Conservation (phyloP, 2,888 invertebrate species). For the Drosophila austrosaltans region DNA sequence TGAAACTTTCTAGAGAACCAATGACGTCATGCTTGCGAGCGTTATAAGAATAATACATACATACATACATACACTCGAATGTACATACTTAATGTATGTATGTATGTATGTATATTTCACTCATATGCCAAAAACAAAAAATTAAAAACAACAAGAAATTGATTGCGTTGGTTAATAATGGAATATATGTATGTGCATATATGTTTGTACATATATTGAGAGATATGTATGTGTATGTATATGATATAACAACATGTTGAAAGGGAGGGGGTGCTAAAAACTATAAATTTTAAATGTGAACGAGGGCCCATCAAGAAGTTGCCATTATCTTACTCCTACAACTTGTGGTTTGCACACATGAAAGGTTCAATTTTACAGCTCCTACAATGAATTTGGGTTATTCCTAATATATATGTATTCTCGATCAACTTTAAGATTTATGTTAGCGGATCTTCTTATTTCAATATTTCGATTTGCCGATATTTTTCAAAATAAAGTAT, state of each 20-base stretch:
- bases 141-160: constrained; percentile 12
- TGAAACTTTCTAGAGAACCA: constrained; percentile 15
- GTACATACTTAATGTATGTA: too few relatives aligned
- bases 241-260: background rate
- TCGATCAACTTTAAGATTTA: too few relatives aligned
- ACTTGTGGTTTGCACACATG: background rate
- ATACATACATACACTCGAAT: background rate
- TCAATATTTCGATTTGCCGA: too few relatives aligned
- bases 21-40: constrained; percentile 22
- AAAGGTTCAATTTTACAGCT: too few relatives aligned
- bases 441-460: too few relatives aligned
- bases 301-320: background rate
- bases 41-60: constrained; percentile 10
- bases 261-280: background rate
- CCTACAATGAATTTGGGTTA: background rate
- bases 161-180: constrained; percentile 15
- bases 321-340: background rate
- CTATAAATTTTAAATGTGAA: constrained; percentile 5
- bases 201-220: background rate
- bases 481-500: too few relatives aligned
- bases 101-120: background rate
- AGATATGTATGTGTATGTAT: background rate
- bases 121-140: background rate
- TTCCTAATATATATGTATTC: too few relatives aligned
- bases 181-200: background rate